phyloP scores from a whole-genome alignment of 2,113 vertebrate genomes.

The Corythaeola cristata region DNA sequence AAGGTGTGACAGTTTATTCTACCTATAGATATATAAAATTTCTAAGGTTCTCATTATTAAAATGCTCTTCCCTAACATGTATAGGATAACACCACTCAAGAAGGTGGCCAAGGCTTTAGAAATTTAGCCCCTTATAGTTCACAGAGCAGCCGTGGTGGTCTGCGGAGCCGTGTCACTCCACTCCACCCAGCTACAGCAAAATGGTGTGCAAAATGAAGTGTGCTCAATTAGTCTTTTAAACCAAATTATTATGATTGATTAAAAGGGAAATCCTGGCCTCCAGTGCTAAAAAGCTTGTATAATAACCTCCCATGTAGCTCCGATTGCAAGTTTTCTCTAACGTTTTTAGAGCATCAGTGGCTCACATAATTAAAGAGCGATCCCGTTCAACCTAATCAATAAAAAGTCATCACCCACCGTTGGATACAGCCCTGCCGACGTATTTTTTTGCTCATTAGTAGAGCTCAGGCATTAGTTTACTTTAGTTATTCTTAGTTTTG shows the following conservation, averaged over 20 bases:
- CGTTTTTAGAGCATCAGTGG: constrained; percentile 44
- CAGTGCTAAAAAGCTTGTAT: background rate
- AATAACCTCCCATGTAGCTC: background rate
- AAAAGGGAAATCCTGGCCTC: constrained; percentile 29
- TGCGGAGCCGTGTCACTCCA: background rate
- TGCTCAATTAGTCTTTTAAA: constrained; percentile 2
- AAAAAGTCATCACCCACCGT: constrained; percentile 3
- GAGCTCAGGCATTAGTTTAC: constrained; percentile 23
- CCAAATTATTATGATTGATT: constrained; percentile 33
- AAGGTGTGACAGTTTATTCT: constrained; percentile 48
- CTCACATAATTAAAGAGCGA: constrained; percentile 71
- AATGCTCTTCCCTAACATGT: background rate
- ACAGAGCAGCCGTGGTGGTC: background rate
- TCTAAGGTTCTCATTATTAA: constrained; percentile 19
- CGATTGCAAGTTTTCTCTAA: constrained; percentile 5
- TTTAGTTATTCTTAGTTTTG: constrained; percentile 16
- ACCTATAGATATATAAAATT: background rate
- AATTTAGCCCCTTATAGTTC: background rate
- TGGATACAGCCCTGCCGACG: background rate
- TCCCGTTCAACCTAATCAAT: constrained; percentile 72
- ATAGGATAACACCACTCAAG: background rate
- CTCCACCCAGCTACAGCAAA: background rate
- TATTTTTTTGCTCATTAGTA: constrained; percentile 45
- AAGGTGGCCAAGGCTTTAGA: background rate
- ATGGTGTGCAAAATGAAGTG: background rate